phyloP scores from a whole-genome alignment of 2,888 invertebrate species.

The Chalcis sispes region DNA sequence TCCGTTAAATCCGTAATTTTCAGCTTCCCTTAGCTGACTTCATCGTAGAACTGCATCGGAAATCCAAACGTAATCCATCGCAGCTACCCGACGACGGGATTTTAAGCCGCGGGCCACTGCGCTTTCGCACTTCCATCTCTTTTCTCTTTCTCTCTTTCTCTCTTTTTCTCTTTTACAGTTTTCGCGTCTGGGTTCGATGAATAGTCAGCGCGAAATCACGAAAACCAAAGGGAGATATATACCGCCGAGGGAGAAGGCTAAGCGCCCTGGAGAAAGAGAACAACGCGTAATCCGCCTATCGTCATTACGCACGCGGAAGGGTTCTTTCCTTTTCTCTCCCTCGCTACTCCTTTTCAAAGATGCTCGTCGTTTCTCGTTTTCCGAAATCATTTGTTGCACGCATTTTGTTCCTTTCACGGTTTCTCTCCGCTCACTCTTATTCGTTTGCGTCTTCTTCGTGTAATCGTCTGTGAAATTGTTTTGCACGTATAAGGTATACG shows the following conservation, averaged over 20 bases:
- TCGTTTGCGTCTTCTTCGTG: slow-evolving; percentile 5
- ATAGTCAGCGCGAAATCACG: slow-evolving; percentile 23
- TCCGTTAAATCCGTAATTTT: too few species aligned
- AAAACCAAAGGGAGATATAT: neutral
- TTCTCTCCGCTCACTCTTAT: neutral
- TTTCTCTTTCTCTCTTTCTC: neutral
- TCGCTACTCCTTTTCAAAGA: neutral
- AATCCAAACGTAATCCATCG: too few species aligned
- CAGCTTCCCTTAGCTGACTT: too few species aligned
- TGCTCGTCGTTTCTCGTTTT: neutral
- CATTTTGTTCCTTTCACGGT: neutral
- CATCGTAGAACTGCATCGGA: neutral
- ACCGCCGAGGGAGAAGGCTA: neutral
- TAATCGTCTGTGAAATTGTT: slow-evolving; percentile 34
- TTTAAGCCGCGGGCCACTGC: neutral
- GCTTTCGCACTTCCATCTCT: neutral
- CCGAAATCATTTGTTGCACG: slow-evolving; percentile 27
- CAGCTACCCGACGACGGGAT: too few species aligned
- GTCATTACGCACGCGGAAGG: slow-evolving; percentile 7
- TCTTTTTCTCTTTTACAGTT: neutral
- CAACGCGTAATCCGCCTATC: slow-evolving; percentile 48
- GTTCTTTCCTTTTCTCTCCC: too few species aligned
- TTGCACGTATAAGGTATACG: neutral
- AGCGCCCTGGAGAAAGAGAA: slow-evolving; percentile 6
- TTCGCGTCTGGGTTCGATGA: slow-evolving; percentile 18